These are phyloP conservation scores for Mythimna lalbum DNA, from an alignment of 2,888 invertebrate species.

Conservation along the genomic window DNA sequence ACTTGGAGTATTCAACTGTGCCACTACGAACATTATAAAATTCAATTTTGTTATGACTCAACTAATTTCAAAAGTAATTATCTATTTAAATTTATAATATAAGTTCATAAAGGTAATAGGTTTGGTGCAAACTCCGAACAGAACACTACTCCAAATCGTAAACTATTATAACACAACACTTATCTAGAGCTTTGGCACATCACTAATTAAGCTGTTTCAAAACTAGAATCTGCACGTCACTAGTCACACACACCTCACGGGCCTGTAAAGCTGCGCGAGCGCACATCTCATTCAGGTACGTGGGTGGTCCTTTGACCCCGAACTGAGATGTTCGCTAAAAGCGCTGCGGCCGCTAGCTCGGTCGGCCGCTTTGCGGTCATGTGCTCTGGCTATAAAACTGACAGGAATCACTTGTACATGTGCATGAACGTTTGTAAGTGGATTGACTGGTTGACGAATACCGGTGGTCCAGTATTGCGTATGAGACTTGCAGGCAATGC, in stretches of 20 bases:
- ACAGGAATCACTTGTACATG: slow-evolving; percentile 12
- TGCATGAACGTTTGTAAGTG: background rate
- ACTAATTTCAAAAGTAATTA: too few species aligned
- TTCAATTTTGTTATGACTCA: too few species aligned
- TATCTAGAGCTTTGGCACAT: background rate
- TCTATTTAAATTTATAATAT: too few species aligned
- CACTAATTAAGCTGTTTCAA: background rate
- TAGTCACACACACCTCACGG: background rate
- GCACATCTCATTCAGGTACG: slow-evolving; percentile 56
- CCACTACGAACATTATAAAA: too few species aligned
- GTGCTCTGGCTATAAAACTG: slow-evolving; percentile 16
- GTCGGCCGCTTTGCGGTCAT: slow-evolving; percentile 43
- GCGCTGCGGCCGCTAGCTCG: slow-evolving; percentile 28
- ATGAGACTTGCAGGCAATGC: background rate
- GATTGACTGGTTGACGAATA: background rate
- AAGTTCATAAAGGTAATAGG: background rate
- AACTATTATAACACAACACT: background rate
- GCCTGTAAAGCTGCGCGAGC: slow-evolving; percentile 16
- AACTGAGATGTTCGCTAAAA: slow-evolving; percentile 42
- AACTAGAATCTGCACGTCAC: background rate
- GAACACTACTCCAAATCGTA: background rate
- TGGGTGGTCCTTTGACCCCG: slow-evolving; percentile 61
- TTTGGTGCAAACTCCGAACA: background rate
- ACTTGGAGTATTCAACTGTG: too few species aligned
- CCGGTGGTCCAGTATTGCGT: background rate